These are phyloP conservation scores for Dasypogon diadema DNA, from an alignment of 2,888 invertebrate genomes.

Conservation along the genomic window DNA sequence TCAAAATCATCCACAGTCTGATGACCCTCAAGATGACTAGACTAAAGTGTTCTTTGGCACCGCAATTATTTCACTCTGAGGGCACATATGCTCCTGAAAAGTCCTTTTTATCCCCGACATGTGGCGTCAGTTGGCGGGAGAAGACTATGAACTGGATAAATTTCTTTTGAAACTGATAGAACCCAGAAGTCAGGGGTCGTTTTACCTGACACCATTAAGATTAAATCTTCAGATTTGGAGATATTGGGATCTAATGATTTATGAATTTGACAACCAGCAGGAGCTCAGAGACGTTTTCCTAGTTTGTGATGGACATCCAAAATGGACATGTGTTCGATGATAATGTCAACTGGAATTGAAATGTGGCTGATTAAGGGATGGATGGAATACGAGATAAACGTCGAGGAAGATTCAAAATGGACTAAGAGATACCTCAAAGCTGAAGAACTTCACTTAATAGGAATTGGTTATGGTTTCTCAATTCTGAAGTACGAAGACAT, in stretches of 20 bases:
- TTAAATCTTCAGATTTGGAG: conserved; percentile 37
- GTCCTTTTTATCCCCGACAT: not conserved
- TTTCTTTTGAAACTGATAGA: not conserved
- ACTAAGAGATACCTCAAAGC: too few relatives aligned
- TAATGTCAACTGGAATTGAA: conserved; percentile 30
- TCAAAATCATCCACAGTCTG: conserved; percentile 16
- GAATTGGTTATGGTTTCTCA: too few relatives aligned
- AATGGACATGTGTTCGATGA: conserved; percentile 44
- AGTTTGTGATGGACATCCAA: conserved; percentile 25
- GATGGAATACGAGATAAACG: conserved; percentile 3
- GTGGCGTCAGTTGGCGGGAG: conserved; percentile 44
- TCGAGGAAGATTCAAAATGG: too few relatives aligned
- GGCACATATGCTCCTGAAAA: conserved; percentile 2
- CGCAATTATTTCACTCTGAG: not conserved
- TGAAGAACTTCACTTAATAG: too few relatives aligned
- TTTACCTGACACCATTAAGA: conserved; percentile 48
- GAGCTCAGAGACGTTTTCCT: conserved; percentile 9
- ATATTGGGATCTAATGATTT: conserved; percentile 26
- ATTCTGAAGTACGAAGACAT: too few relatives aligned
- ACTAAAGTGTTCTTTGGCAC: conserved; percentile 21
- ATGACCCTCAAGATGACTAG: conserved; percentile 23
- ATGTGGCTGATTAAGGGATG: conserved; percentile 33
- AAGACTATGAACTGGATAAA: conserved; percentile 4
- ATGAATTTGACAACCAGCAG: conserved; percentile 25
- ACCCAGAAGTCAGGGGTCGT: conserved; percentile 29